Base-by-base conservation (phyloP, 2,888 invertebrate genomes). In the Tanytarsus gracilentus region DNA sequence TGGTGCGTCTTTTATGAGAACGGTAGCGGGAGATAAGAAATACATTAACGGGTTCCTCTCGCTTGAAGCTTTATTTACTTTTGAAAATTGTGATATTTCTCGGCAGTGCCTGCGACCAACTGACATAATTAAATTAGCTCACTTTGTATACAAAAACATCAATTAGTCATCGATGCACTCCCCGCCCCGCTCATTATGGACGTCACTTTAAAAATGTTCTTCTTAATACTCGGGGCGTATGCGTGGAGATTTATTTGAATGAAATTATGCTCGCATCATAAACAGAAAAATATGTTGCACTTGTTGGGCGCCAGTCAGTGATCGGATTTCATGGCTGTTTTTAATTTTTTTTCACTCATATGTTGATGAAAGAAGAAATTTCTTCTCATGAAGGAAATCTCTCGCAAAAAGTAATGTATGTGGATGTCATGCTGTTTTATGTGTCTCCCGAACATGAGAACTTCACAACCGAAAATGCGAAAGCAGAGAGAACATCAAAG, bases 381-480 rank as follows among this genome's bases (percentile, higher is more conserved):
- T 44, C n/a, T 25, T 16, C 16, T 49, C 14, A 49, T 11, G 27
- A 49, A 49, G 27, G 49, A 40, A 49, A 49, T 25, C 9, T 49
- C 49, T 49, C 23, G 44, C 44, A 44, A 44, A 23, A 44, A 23
- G 7, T 40, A 16, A 16, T 40, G 2, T 40, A n/a, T n/a, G n/a
- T 25, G 49, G 29, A 51, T 25, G 7, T 58, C 58, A 58, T 58
- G 58, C 58, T 58, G 58, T 58, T 58, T 58, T 58, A 58, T 58
- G 58, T 58, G 58, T 58, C 58, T 58, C 48, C 48, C 21, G 58
- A 58, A 58, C 58, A 58, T 58, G 58, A 58, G 58, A 58, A 58
- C 58, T 58, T 58, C 58, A 58, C 58, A 39, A 48, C 58, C 58
- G 25, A 29, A n/a, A 18, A 16, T 52, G 52, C 18, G 27, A 11